Evolutionary conservation across 2,113 vertebrate species (phyloP), one percentile per base, ranked within the genome.

Genomic region (Tyrannus savana): DNA sequence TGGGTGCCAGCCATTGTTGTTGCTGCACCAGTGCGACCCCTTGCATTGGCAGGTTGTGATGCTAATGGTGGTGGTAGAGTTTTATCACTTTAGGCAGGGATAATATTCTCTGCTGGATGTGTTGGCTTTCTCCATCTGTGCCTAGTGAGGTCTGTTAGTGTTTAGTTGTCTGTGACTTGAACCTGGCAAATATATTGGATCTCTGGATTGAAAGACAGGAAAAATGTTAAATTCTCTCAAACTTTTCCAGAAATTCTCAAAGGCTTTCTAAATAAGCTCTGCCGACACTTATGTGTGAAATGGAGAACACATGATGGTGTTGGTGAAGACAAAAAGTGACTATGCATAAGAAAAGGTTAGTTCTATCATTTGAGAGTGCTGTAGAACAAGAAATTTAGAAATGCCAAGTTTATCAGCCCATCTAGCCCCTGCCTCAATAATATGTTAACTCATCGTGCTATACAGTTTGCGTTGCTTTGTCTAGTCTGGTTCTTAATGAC

Each of bases 401-500:
- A 93, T 42, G 44, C 47, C 83, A 90, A 92, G 35, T 93, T 88
- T 91, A 95, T 96, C 76, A 75, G 92, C 30, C 85, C 44, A 81
- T 94, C 83, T 93, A 95, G 84, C 58, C 80, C 62, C 74, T 77
- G 66, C 67, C 67, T 77, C 67, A 79, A 62, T 41, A 85, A 89
- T 71, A 73, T 27, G 68, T 93, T 69, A 90, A 83, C 33, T 92
- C 88, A 92, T 94, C 58, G 85, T 89, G 42, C 71, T 83, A 6
- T 92, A 69, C 6, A 79, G 22, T 80, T 96, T 87, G 59, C 69
- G 42, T 42, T 93, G 49, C 90, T 95, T 93, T 96, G 86, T 94
- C 93, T 97, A 87, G 93, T 81, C 85, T 93, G 74, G 71, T 68
- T 92, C 89, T 93, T 90, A 94, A 78, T 96, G 93, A 96, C 84